A percentile compares a stretch with the other conserved stretches of the same genome.
Evolutionary conservation across 2,888 invertebrate genomes (phyloP).

Genomic region (Congeria kusceri): DNA sequence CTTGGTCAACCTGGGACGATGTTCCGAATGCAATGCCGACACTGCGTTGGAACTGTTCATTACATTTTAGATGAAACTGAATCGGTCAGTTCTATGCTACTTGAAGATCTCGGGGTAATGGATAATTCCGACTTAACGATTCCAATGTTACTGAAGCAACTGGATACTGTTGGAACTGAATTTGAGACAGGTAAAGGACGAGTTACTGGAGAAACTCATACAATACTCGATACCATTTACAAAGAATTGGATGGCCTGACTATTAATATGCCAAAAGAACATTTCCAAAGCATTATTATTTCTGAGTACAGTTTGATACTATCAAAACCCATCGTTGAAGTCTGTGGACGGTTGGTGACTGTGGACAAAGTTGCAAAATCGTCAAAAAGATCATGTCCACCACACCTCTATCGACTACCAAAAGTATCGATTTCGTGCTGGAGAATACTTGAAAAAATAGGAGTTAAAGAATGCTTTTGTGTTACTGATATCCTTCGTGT

Average conservation of each 20-base stretch:
- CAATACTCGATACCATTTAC: neutral
- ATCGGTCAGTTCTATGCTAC: neutral
- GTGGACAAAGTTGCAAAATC: neutral
- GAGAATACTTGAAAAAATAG: neutral
- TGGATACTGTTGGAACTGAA: neutral
- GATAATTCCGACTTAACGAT: neutral
- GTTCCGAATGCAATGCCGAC: neutral
- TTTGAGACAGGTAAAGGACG: neutral
- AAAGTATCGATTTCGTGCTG: neutral
- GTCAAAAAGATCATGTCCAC: neutral
- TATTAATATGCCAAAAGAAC: neutral
- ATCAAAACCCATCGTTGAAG: neutral
- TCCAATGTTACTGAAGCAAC: neutral
- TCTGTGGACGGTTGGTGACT: neutral
- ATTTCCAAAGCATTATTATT: neutral
- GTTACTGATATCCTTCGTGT: neutral
- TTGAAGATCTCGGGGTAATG: neutral
- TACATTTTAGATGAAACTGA: conserved; percentile 6
- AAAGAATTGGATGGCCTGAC: neutral
- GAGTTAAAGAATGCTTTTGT: neutral
- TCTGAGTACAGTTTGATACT: neutral
- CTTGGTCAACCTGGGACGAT: conserved; percentile 5
- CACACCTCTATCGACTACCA: neutral
- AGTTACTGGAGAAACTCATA: neutral
- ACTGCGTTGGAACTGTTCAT: conserved; percentile 1